Evolutionary conservation across 2,888 invertebrate species (phyloP).

Genomic region (Hydrotaea diabolus): DNA sequence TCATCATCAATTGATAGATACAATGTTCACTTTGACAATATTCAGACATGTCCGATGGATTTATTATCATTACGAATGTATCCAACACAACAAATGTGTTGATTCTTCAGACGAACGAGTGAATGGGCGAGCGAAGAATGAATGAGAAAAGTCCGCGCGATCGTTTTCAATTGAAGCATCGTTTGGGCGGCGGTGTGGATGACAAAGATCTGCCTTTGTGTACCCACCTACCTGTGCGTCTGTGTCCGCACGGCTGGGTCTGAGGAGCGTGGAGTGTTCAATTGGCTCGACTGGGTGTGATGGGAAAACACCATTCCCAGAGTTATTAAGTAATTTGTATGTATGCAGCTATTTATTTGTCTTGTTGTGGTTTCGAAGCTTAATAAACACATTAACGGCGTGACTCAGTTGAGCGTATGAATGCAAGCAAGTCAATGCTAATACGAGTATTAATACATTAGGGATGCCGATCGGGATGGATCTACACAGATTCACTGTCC

Average conservation of each 20-base stretch:
- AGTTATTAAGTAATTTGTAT: background rate
- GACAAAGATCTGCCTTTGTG: slow-evolving; percentile 34
- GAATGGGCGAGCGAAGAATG: background rate
- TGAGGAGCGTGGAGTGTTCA: background rate
- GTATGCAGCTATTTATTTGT: background rate
- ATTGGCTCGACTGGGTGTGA: slow-evolving; percentile 3
- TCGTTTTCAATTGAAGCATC: slow-evolving; percentile 29
- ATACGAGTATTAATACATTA: too few species aligned
- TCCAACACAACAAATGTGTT: slow-evolving; percentile 1
- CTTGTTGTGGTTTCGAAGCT: background rate
- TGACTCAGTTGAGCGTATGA: background rate
- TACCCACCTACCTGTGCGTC: background rate
- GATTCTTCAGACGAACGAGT: background rate
- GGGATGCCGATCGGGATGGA: too few species aligned
- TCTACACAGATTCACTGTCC: too few species aligned
- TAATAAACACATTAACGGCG: background rate
- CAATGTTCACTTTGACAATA: slow-evolving; percentile 31
- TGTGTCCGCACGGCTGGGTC: background rate
- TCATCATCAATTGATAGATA: slow-evolving; percentile 29
- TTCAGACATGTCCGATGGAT: slow-evolving; percentile 16
- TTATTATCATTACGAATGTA: slow-evolving; percentile 22
- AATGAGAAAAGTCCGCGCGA: background rate
- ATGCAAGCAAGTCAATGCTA: background rate
- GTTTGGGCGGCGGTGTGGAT: slow-evolving; percentile 12
- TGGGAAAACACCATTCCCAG: slow-evolving; percentile 5